Percentiles rank a stretch among this genome's conserved stretches.
phyloP scores from a whole-genome alignment of 1,140 invertebrate genomes.

The Drosophila repletoides region DNA sequence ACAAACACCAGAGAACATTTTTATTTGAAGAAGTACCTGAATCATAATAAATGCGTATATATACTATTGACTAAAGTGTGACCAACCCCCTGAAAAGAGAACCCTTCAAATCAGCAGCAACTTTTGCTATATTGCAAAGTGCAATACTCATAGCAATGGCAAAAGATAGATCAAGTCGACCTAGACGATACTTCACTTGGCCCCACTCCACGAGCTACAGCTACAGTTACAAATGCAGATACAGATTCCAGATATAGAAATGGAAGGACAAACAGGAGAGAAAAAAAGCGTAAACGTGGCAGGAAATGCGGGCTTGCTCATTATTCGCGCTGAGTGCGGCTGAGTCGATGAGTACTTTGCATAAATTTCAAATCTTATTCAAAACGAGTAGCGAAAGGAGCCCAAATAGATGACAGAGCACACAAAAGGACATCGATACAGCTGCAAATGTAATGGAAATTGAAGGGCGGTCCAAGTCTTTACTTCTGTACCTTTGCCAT shows the following conservation, averaged over 20 bases:
- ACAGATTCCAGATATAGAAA: constrained; percentile 47
- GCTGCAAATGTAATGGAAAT: constrained; percentile 80
- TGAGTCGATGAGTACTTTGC: constrained; percentile 74
- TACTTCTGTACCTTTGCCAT: constrained; percentile 45
- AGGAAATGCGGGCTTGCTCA: constrained; percentile 80
- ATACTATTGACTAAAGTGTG: not conserved
- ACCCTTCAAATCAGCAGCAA: constrained; percentile 25
- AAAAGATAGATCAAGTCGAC: constrained; percentile 66
- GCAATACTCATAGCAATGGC: constrained; percentile 45
- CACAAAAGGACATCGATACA: constrained; percentile 77
- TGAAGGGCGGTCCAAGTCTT: constrained; percentile 54
- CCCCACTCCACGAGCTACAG: constrained; percentile 16
- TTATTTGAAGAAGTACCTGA: too few species aligned
- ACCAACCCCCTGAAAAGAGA: not conserved
- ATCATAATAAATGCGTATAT: too few species aligned
- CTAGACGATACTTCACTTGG: constrained; percentile 46
- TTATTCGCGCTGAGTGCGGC: constrained; percentile 77
- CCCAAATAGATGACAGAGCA: constrained; percentile 66
- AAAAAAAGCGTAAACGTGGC: constrained; percentile 71
- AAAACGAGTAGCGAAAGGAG: constrained; percentile 18
- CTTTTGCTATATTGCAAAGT: constrained; percentile 72
- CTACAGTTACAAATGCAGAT: constrained; percentile 3
- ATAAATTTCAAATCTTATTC: constrained; percentile 75
- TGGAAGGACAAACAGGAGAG: constrained; percentile 28
- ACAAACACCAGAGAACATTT: too few species aligned